Percentiles rank a stretch among this genome's conserved stretches.
Evolutionary conservation across 1,140 invertebrate species (phyloP).

Genomic region (Achroia grisella): DNA sequence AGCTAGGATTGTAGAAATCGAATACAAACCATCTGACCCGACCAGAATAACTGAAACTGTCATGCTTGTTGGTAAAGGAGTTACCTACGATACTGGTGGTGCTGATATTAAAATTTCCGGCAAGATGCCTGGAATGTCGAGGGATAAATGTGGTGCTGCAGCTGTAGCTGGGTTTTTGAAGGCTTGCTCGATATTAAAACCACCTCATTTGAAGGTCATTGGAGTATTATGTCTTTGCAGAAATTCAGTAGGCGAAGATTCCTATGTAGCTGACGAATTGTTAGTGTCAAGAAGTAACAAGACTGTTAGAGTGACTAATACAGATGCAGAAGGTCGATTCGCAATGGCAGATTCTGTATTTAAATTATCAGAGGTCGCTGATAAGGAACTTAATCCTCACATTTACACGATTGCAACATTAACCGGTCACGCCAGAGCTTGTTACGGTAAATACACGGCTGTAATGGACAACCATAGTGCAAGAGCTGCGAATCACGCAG

Average conservation of each 20-base stretch:
- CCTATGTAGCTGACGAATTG: conserved; percentile 94
- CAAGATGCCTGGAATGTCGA: conserved; percentile 93
- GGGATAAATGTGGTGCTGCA: conserved; percentile 98
- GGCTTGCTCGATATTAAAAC: conserved; percentile 71
- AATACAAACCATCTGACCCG: conserved; percentile 82
- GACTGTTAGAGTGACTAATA: conserved; percentile 91
- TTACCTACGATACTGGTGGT: conserved; percentile 95
- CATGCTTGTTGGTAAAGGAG: conserved; percentile 95
- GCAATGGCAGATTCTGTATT: conserved; percentile 96
- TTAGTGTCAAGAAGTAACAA: conserved; percentile 90
- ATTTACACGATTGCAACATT: conserved; percentile 96
- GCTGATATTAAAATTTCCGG: conserved; percentile 92
- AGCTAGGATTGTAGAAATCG: conserved; percentile 87
- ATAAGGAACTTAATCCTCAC: conserved; percentile 81
- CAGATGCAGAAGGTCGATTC: conserved; percentile 96
- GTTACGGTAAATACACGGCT: conserved; percentile 89
- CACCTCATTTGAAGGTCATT: conserved; percentile 89
- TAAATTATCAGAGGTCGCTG: conserved; percentile 74
- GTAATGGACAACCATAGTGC: conserved; percentile 95
- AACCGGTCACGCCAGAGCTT: conserved; percentile 89
- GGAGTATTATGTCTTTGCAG: conserved; percentile 90
- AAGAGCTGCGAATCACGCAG: conserved; percentile 64
- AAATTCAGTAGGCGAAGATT: conserved; percentile 93
- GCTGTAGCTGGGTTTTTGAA: conserved; percentile 96
- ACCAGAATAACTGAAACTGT: conserved; percentile 81